phyloP scores from a whole-genome alignment of 2,113 vertebrate genomes.

The Poeciliopsis retropinna region DNA sequence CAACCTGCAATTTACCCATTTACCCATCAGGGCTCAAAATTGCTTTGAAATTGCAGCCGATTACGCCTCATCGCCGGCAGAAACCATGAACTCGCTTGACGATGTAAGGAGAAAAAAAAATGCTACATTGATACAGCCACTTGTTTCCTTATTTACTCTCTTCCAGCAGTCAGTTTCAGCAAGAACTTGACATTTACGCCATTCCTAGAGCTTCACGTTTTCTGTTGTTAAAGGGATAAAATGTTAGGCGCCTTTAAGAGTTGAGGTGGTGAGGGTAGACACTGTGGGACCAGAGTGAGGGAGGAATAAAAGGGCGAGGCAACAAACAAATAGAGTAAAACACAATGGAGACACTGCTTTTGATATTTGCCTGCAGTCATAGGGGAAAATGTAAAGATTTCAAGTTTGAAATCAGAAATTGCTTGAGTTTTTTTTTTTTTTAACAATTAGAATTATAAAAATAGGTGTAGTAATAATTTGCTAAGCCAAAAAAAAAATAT shows the following conservation, averaged over 20 bases:
- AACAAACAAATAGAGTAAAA: slow-evolving; percentile 47
- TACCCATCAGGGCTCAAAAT: slow-evolving; percentile 60
- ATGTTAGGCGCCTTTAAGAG: slow-evolving; percentile 64
- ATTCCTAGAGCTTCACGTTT: slow-evolving; percentile 33
- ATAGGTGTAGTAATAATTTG: background rate
- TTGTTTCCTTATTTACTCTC: slow-evolving; percentile 2
- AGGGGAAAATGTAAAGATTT: slow-evolving; percentile 19
- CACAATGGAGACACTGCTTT: slow-evolving; percentile 20
- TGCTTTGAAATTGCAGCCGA: slow-evolving; percentile 58
- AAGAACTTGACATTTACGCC: slow-evolving; percentile 32
- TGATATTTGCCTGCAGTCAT: slow-evolving; percentile 44
- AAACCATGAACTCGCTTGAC: slow-evolving; percentile 26
- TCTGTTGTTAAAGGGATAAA: slow-evolving; percentile 34
- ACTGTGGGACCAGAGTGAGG: slow-evolving; percentile 50
- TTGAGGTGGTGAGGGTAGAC: slow-evolving; percentile 35
- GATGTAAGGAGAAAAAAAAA: background rate
- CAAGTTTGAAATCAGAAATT: background rate
- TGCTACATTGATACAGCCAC: background rate
- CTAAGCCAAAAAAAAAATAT: background rate
- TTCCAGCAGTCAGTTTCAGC: slow-evolving; percentile 33
- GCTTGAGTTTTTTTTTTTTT: too few species aligned
- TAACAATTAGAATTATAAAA: background rate
- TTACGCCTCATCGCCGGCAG: slow-evolving; percentile 38
- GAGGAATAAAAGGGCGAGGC: slow-evolving; percentile 42
- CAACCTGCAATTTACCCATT: slow-evolving; percentile 69